Conservation (phyloP, 1,140 invertebrate species). For the Pissodes strobi region DNA sequence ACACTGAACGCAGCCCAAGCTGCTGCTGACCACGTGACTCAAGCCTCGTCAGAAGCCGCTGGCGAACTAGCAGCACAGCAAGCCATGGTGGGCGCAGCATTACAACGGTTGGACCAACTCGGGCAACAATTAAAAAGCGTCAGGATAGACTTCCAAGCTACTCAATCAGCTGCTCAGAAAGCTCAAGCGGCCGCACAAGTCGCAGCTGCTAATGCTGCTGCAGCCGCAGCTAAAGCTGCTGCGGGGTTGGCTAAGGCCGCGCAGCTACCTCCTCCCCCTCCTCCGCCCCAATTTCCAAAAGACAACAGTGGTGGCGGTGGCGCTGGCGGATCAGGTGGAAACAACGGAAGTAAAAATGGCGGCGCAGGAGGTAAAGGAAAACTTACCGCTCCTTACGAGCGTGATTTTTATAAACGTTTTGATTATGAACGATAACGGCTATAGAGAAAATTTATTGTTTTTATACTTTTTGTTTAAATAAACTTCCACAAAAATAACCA, state of each 20-base stretch:
- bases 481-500: constrained; percentile 28
- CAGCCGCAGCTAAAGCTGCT: constrained; percentile 60
- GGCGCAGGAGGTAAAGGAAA: constrained; percentile 35
- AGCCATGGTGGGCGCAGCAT: constrained; percentile 71
- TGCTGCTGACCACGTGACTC: constrained; percentile 67
- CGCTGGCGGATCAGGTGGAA: constrained; percentile 17
- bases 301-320: constrained; percentile 13
- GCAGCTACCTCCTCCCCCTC: constrained; percentile 33
- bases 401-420: constrained; percentile 31
- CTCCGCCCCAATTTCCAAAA: constrained; percentile 27
- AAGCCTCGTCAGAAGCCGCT: constrained; percentile 67
- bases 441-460: constrained; percentile 28
- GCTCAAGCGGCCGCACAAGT: constrained; percentile 60
- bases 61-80: constrained; percentile 71
- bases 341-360: constrained; percentile 19
- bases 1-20: constrained; percentile 71
- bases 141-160: constrained; percentile 70
- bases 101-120: constrained; percentile 63
- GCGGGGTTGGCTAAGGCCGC: constrained; percentile 46
- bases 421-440: constrained; percentile 31
- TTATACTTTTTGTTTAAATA: constrained; percentile 38
- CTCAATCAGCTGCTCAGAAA: constrained; percentile 66
- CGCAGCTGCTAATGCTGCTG: constrained; percentile 61
- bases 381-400: constrained; percentile 22
- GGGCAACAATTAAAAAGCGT: constrained; percentile 67